Conservation (phyloP, 2,888 invertebrate genomes). For the Teinopalpus imperialis region DNA sequence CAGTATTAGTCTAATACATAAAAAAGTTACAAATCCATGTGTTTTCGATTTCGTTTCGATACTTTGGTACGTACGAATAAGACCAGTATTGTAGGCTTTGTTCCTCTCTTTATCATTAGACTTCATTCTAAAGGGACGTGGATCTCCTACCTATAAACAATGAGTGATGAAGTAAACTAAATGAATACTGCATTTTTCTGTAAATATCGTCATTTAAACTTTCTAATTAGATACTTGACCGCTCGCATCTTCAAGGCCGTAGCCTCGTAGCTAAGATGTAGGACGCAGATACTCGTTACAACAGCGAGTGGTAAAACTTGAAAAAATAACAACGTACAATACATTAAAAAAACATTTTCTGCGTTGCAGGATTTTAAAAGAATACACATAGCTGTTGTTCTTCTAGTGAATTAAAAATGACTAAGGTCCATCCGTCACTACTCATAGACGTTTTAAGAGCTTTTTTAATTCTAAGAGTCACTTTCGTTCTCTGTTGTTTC, state of each 20-base stretch:
- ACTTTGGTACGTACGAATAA: too few relatives aligned
- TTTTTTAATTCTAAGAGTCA: constrained; percentile 22
- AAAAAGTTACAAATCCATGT: too few relatives aligned
- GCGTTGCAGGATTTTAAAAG: constrained; percentile 25
- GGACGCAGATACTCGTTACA: constrained; percentile 24
- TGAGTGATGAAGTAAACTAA: background rate
- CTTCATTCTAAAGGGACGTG: constrained; percentile 5
- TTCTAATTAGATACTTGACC: constrained; percentile 25
- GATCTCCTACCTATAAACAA: constrained; percentile 4
- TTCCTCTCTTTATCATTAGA: constrained; percentile 2
- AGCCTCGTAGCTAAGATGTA: constrained; percentile 16
- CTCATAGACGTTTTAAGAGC: constrained; percentile 25
- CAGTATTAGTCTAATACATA: too few relatives aligned
- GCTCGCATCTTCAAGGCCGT: constrained; percentile 24
- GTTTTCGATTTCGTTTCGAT: too few relatives aligned
- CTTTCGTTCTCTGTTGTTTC: constrained; percentile 16
- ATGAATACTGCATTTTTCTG: constrained; percentile 8
- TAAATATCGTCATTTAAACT: constrained; percentile 21
- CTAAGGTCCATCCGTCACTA: constrained; percentile 25
- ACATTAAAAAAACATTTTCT: constrained; percentile 26
- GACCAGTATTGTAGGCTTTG: too few relatives aligned
- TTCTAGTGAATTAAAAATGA: constrained; percentile 22
- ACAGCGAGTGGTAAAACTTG: constrained; percentile 22
- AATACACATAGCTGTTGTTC: constrained; percentile 19
- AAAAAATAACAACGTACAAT: constrained; percentile 25